A percentile compares a stretch with the other conserved stretches of the same genome.
phyloP scores from a whole-genome alignment of 1,140 invertebrate species.

The Asobara japonica region DNA sequence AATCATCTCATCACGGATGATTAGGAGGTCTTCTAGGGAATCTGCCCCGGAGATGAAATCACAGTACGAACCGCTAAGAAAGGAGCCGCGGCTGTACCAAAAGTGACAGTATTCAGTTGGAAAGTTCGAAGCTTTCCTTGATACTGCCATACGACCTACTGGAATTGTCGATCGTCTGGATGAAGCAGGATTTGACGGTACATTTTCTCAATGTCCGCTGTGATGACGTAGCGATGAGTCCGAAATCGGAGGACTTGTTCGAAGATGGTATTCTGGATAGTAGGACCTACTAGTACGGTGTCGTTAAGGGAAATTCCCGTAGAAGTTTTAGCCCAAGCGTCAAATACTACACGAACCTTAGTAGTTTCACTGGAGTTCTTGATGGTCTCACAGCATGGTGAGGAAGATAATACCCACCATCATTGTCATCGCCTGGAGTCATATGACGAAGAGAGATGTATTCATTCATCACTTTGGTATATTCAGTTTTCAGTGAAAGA shows the following conservation, averaged over 20 bases:
- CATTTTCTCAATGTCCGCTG: conserved; percentile 59
- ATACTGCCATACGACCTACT: conserved; percentile 55
- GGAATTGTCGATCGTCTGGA: conserved; percentile 44
- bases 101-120: conserved; percentile 49
- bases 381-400: conserved; percentile 19
- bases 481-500: background rate
- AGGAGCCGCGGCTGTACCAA: conserved; percentile 53
- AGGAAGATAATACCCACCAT: conserved; percentile 28
- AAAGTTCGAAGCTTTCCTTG: background rate
- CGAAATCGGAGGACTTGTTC: conserved; percentile 45
- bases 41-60: conserved; percentile 57
- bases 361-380: conserved; percentile 8
- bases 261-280: conserved; percentile 26
- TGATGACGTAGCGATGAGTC: conserved; percentile 44
- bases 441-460: background rate
- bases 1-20: conserved; percentile 42
- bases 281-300: conserved; percentile 26
- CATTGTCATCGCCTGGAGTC: background rate
- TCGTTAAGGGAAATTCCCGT: conserved; percentile 35
- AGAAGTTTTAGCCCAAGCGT: conserved; percentile 31
- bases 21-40: conserved; percentile 47
- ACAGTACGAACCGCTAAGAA: conserved; percentile 54
- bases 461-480: background rate
- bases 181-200: conserved; percentile 55
- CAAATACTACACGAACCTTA: conserved; percentile 44